A percentile compares a stretch with the other conserved stretches of the same genome.
Conservation (phyloP, 1,140 invertebrate genomes). For the Cyclina sinensis region DNA sequence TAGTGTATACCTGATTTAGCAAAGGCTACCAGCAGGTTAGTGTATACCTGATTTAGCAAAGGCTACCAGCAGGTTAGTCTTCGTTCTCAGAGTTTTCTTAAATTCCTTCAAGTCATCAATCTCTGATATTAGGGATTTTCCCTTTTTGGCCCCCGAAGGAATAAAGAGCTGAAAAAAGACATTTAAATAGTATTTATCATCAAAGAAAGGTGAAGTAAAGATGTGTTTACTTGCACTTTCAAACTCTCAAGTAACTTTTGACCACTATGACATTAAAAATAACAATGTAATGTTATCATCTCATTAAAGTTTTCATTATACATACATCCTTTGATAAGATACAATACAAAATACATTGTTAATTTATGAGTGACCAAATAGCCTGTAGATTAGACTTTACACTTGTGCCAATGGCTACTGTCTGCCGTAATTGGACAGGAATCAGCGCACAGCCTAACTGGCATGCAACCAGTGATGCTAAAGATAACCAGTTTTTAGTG, state of each 20-base stretch:
- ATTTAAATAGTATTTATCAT: not conserved
- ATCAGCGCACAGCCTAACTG: too few species aligned
- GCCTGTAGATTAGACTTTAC: too few species aligned
- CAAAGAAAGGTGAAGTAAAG: not conserved
- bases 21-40: too few species aligned
- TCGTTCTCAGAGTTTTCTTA: constrained; percentile 94
- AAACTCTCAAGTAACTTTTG: not conserved
- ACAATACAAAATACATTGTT: too few species aligned
- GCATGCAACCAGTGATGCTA: too few species aligned
- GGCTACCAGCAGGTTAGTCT: constrained; percentile 93
- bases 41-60: constrained; percentile 89
- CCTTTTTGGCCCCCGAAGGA: constrained; percentile 75
- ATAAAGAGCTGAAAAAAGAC: constrained; percentile 39
- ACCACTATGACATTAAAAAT: not conserved
- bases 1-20: too few species aligned
- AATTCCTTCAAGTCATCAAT: constrained; percentile 92
- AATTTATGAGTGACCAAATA: too few species aligned
- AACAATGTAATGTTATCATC: not conserved
- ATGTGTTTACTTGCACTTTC: not conserved
- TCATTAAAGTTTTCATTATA: not conserved
- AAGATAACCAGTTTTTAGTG: too few species aligned
- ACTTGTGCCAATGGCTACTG: too few species aligned
- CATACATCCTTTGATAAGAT: not conserved
- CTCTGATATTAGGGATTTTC: constrained; percentile 78
- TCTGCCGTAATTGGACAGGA: too few species aligned